phyloP scores from a whole-genome alignment of 2,113 vertebrate species.

The Thamnophis sirtalis region DNA sequence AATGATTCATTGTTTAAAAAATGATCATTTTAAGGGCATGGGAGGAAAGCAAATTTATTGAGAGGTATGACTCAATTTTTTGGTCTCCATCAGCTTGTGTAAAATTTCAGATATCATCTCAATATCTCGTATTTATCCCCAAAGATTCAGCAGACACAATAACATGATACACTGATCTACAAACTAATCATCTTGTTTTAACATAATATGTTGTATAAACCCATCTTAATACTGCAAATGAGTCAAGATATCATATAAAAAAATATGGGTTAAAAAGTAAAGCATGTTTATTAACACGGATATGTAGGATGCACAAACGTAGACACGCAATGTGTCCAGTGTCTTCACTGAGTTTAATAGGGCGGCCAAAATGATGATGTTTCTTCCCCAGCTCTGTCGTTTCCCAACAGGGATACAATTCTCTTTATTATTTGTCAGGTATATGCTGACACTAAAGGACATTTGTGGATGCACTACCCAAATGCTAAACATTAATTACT shows the following conservation, averaged over 20 bases:
- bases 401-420: neutral
- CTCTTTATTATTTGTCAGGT: neutral
- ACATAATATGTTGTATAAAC: neutral
- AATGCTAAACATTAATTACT: neutral
- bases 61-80: neutral
- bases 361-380: neutral
- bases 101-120: neutral
- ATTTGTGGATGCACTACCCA: neutral
- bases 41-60: neutral
- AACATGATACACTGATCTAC: neutral
- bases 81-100: neutral
- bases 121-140: neutral
- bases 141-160: neutral
- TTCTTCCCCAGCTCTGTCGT: neutral
- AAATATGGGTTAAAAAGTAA: neutral
- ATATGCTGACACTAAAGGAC: neutral
- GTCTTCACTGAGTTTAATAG: neutral
- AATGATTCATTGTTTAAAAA: neutral
- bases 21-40: neutral
- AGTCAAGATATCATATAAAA: neutral
- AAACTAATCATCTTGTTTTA: neutral
- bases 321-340: neutral
- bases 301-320: neutral
- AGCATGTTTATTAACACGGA: neutral
- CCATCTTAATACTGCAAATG: neutral